Evolutionary conservation across 2,113 vertebrate genomes (phyloP), one percentile per base, ranked within the genome.

Genomic region (Corydoras maculifer): DNA sequence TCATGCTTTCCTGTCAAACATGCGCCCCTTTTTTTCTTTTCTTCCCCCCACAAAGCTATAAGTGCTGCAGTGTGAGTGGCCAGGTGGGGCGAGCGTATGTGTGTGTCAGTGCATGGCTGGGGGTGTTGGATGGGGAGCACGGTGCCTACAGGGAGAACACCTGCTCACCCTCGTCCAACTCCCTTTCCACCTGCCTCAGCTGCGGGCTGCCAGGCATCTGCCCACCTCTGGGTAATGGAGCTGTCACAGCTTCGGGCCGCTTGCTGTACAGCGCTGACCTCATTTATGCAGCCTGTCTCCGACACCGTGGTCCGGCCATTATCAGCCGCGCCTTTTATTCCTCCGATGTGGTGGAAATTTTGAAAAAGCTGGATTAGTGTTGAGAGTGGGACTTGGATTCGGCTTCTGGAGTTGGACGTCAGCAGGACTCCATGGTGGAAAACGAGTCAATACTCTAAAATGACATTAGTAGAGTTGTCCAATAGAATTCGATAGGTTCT

Each of bases 141-240:
- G 62, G 58, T 75, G 65, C 75, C 79, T 69, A 81, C 68, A 66
- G 79, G 79, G 79, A 81, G 75, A 81, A 81, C 79, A 81, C 77
- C 79, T 81, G 79, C 77, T 78, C 65, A 76, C 74, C 58, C 70
- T 66, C 57, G 64, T 72, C 65, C 35, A 70, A 63, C 66, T 65
- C 71, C 65, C 64, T 62, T 65, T 65, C 71, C 75, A 75, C 74
- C 72, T 75, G 79, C 77, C 18, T 25, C 18, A 25, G 18, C 18
- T 25, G 18, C 18, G 75, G 69, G 77, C 76, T 76, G 79, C 74
- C 77, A 78, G 79, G 75, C 79, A 81, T 81, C 79, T 81, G 79
- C 74, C 77, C 77, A 81, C 79, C 77, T 81, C 79, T 79, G 77
- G 77, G 77, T 79, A 79, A 79, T 75, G 77, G 69, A 79, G 77